A percentile compares a stretch with the other conserved stretches of the same genome.
These are phyloP conservation scores for Lapara coniferarum DNA, from an alignment of 2,888 invertebrate species.

Conservation along the genomic window DNA sequence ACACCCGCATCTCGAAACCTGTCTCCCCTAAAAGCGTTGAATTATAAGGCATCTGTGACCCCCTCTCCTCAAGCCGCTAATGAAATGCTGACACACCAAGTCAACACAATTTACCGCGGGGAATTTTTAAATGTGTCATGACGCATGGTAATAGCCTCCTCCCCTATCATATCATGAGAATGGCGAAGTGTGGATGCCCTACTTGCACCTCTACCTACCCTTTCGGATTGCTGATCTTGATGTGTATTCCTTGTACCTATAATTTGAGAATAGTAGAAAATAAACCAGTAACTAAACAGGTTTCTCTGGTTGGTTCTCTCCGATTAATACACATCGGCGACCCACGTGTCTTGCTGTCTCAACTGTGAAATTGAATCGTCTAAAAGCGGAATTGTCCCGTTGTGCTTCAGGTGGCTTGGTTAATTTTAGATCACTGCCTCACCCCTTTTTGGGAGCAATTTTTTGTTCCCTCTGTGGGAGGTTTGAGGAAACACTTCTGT, in stretches of 20 bases:
- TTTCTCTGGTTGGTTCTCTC: constrained; percentile 23
- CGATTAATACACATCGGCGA: constrained; percentile 31
- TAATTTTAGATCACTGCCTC: constrained; percentile 22
- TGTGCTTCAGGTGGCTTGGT: constrained; percentile 37
- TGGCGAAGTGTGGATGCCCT: too few species aligned
- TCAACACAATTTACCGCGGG: not conserved
- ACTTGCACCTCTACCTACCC: too few species aligned
- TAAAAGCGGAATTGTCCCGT: constrained; percentile 39
- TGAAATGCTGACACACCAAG: not conserved
- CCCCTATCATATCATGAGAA: too few species aligned
- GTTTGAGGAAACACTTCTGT: not conserved
- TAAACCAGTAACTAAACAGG: not conserved
- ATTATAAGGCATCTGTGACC: too few species aligned
- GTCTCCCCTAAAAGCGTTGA: too few species aligned
- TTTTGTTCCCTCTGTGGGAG: constrained; percentile 10
- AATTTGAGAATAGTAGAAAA: not conserved
- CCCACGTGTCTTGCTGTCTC: constrained; percentile 54
- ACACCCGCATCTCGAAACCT: too few species aligned
- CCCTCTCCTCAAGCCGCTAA: not conserved
- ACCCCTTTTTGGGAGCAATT: constrained; percentile 4
- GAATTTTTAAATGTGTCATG: not conserved
- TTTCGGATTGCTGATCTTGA: too few species aligned
- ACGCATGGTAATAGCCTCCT: too few species aligned
- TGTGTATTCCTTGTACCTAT: too few species aligned
- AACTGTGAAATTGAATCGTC: constrained; percentile 73